Evolutionary conservation across 2,113 vertebrate genomes (phyloP), one percentile per base, ranked within the genome.

Genomic region (Xenopus laevis): DNA sequence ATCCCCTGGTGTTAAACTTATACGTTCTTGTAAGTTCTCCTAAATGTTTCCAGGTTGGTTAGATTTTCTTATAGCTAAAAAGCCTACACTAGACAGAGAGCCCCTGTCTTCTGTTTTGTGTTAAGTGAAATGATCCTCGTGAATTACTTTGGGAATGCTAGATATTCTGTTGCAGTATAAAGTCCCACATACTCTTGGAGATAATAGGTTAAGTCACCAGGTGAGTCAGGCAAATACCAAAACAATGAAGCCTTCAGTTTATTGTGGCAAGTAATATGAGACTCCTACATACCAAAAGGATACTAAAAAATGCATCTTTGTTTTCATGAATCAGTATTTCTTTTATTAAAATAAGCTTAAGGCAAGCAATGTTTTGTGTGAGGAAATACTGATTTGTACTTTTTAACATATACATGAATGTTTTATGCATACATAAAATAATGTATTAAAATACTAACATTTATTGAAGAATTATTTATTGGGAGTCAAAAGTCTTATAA

Each of bases 151-250:
- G 21, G 45, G 71, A 44, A 71, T 77, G 53, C 15, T 55, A 47
- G 50, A 10, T 15, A 18, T 75, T 2, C 20, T 10, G 6, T 63
- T 64, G 4, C 9, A 13, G 2, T 77, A 44, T 62, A 50, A 71
- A 67, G 50, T 9, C 8, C 55, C 44, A 74, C 23, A 33, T 63
- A 45, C 23, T 58, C 20, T 45, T 0, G 23, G 7, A 15, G 23
- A 55, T 16, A n/a, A n/a, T n/a, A n/a, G n/a, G n/a, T n/a, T n/a
- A 72, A 47, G 20, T 68, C 77, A 73, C 64, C 64, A 23, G 78
- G 13, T 21, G 4, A 18, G 59, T 67, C 27, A 57, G 8, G 13
- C 18, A 8, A 17, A 4, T 27, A 27, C 18, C 13, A 64, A 60
- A 55, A 76, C 66, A 76, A 76, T 64, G 46, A 27, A 45, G 30